A percentile compares a stretch with the other conserved stretches of the same genome.
Conservation (phyloP, 2,888 invertebrate genomes). For the Ecliptopera silaceata region DNA sequence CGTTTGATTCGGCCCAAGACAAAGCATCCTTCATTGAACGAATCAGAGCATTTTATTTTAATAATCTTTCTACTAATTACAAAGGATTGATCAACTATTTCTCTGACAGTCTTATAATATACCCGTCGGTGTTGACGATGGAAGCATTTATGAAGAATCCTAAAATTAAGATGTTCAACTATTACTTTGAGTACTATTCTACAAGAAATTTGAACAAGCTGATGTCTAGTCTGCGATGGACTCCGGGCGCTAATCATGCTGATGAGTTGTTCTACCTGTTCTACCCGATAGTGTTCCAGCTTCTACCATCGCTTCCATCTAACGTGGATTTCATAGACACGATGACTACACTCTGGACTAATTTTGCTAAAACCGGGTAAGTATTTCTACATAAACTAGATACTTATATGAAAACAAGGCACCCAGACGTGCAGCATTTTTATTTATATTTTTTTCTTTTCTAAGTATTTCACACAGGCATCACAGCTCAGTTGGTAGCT, state of each 20-base stretch:
- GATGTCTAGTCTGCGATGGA: constrained; percentile 25
- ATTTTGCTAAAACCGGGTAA: constrained; percentile 26
- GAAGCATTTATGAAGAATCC: constrained; percentile 31
- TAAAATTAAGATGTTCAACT: constrained; percentile 41
- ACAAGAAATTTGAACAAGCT: constrained; percentile 46
- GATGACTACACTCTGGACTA: constrained; percentile 20
- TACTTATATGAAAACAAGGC: no score
- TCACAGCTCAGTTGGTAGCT: no score
- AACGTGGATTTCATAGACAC: constrained; percentile 9
- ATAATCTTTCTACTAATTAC: constrained; percentile 29
- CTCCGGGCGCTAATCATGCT: constrained; percentile 43
- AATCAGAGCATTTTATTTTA: constrained; percentile 43
- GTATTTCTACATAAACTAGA: no score
- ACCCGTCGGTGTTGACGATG: constrained; percentile 35
- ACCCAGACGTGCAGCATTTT: no score
- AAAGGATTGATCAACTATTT: constrained; percentile 45
- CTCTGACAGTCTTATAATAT: constrained; percentile 45
- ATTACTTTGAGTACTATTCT: constrained; percentile 49
- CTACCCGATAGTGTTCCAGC: constrained; percentile 30
- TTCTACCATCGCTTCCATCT: constrained; percentile 12
- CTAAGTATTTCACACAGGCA: no score
- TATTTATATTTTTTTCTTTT: no score
- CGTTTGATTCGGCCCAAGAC: constrained; percentile 34
- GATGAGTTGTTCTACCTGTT: constrained; percentile 48
- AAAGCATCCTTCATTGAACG: constrained; percentile 34